Percentiles rank a stretch among this genome's conserved stretches.
These are phyloP conservation scores for Dallia pectoralis DNA, from an alignment of 2,797 vertebrate genomes.

Conservation along the genomic window DNA sequence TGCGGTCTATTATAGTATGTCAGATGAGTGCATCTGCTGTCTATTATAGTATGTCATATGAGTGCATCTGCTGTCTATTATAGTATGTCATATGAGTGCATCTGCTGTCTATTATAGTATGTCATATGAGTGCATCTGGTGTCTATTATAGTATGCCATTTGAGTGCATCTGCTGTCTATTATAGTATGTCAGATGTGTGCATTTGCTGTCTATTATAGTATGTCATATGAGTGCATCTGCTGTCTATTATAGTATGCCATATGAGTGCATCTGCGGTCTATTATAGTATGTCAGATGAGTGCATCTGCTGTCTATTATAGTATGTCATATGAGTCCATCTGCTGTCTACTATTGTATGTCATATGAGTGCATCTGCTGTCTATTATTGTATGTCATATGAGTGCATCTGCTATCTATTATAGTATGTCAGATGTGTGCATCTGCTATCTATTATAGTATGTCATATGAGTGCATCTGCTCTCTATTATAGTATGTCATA, in stretches of 20 bases:
- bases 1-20: slow-evolving; percentile 55
- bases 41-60: slow-evolving; percentile 54
- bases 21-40: slow-evolving; percentile 51
- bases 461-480: slow-evolving; percentile 52
- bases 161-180: slow-evolving; percentile 48
- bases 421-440: slow-evolving; percentile 56
- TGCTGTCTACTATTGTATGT: slow-evolving; percentile 55
- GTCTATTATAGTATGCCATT: slow-evolving; percentile 55
- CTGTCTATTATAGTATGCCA: slow-evolving; percentile 56
- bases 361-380: slow-evolving; percentile 51
- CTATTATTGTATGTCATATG: slow-evolving; percentile 54
- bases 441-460: slow-evolving; percentile 54
- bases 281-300: slow-evolving; percentile 54
- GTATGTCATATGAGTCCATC: slow-evolving; percentile 58
- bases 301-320: slow-evolving; percentile 53
- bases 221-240: slow-evolving; percentile 54
- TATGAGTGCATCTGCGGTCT: slow-evolving; percentile 48
- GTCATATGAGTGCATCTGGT: slow-evolving; percentile 52
- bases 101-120: slow-evolving; percentile 54
- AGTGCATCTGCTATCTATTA: slow-evolving; percentile 52
- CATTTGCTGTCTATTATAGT: slow-evolving; percentile 54
- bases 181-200: slow-evolving; percentile 55
- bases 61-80: slow-evolving; percentile 52
- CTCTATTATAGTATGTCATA: slow-evolving; percentile 55
- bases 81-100: slow-evolving; percentile 56